These are phyloP conservation scores for Euwallacea fornicatus DNA, from an alignment of 1,140 invertebrate genomes.

Conservation along the genomic window DNA sequence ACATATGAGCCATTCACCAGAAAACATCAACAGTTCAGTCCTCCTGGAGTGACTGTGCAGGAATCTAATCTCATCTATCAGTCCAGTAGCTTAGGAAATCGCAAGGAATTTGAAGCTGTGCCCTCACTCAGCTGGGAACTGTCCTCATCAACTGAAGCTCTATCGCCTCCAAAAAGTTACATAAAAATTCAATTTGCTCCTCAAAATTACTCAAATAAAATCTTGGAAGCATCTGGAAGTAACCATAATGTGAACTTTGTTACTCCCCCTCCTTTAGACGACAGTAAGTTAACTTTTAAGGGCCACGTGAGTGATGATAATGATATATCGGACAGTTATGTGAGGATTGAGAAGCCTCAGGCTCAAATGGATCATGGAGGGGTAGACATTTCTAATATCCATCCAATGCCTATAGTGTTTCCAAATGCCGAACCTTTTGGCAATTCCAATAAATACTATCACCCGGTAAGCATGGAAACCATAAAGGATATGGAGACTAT, in stretches of 20 bases:
- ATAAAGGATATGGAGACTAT: slow-evolving; percentile 49
- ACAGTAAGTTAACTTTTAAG: slow-evolving; percentile 48
- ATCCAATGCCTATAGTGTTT: slow-evolving; percentile 32
- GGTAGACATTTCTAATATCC: slow-evolving; percentile 27
- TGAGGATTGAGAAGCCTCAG: slow-evolving; percentile 55
- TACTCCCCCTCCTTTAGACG: slow-evolving; percentile 40
- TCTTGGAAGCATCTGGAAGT: slow-evolving; percentile 41
- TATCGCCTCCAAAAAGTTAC: slow-evolving; percentile 38
- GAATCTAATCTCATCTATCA: slow-evolving; percentile 67
- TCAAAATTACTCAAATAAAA: slow-evolving; percentile 33
- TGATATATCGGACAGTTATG: slow-evolving; percentile 52
- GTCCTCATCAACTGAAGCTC: slow-evolving; percentile 41
- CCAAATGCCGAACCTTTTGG: slow-evolving; percentile 30
- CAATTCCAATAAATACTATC: slow-evolving; percentile 14
- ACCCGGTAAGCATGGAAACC: slow-evolving; percentile 48
- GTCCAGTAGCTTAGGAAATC: slow-evolving; percentile 56
- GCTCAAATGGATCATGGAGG: slow-evolving; percentile 48
- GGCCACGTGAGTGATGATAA: slow-evolving; percentile 54
- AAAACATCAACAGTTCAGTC: neutral
- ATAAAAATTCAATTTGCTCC: slow-evolving; percentile 41
- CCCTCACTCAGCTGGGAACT: slow-evolving; percentile 51
- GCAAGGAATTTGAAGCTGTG: slow-evolving; percentile 51
- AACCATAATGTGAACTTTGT: slow-evolving; percentile 46
- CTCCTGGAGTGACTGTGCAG: slow-evolving; percentile 55
- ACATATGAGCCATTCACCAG: neutral